Base-by-base conservation (phyloP, 1,140 invertebrate genomes). In the Phthorimaea operculella region DNA sequence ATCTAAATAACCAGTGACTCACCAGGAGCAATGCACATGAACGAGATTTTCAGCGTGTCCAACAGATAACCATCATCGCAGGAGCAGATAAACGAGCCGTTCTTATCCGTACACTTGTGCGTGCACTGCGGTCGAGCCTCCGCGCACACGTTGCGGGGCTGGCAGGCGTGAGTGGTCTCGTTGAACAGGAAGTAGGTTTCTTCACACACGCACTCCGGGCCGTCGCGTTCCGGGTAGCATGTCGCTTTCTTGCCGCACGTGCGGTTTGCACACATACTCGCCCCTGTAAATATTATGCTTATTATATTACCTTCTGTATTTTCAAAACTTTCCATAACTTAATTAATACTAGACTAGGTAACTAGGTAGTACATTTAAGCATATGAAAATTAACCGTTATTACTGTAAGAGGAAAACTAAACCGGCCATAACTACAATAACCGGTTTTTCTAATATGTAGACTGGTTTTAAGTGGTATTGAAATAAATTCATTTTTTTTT, bases 31-130 rank as follows among this genome's bases (percentile, higher is more conserved):
- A 92, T 93, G 73, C 96, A 98, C 0, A 90, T 91, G 16, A 15
- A 15, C 11, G 11, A 11, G 15, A 47, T 47, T 14, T 47, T 47
- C 8, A 15, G n/a, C n/a, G 8, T 16, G 9, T 47, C 44, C 9
- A 47, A 5, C 14, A 85, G 86, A 70, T 95, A 98, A 0, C 91
- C 92, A 0, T 88, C 74, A 17, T 93, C 90, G 79, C 97, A 98
- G 39, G 87, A 85, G 72, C 97, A 99, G 6, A 79, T 85, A 72
- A 91, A 98, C 0, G 89, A 90, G 0, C 96, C 96, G 0, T 85
- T 83, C 0, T 79, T 89, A 72, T 98, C 10, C 8, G 12, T 97
- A 69, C 97, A 99, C 50, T 79, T 74, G 74, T 99, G 97, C 54
- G 93, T 93, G 66, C 97, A 99, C 0, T 57, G 58, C 0, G 75